Conservation (phyloP, 2,888 invertebrate species). For the Meloe dianella region DNA sequence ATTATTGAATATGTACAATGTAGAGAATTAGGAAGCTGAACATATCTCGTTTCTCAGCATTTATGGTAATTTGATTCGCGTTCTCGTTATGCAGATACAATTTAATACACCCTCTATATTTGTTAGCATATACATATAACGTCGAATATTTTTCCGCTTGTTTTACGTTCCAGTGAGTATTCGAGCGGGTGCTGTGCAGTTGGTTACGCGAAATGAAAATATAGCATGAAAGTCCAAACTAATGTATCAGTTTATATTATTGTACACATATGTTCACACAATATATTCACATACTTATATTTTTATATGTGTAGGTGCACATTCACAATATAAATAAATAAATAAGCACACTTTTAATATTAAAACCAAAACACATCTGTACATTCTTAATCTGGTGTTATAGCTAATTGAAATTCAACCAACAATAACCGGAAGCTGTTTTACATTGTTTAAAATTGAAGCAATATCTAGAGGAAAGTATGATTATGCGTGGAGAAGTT, state of each 20-base stretch:
- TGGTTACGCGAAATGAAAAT: slow-evolving; percentile 40
- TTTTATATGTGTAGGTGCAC: neutral
- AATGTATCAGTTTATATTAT: slow-evolving; percentile 39
- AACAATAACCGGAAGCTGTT: too few relatives aligned
- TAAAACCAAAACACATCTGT: neutral
- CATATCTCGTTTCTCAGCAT: slow-evolving; percentile 16
- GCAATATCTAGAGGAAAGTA: too few relatives aligned
- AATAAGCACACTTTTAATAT: neutral
- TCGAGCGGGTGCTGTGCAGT: slow-evolving; percentile 28
- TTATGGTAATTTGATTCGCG: slow-evolving; percentile 36
- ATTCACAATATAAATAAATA: neutral
- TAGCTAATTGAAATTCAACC: neutral
- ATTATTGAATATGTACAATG: neutral
- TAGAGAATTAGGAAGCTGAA: neutral
- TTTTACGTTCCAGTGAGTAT: slow-evolving; percentile 37
- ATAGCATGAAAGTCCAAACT: slow-evolving; percentile 41
- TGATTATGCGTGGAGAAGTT: too few relatives aligned
- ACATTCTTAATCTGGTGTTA: neutral
- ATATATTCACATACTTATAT: neutral
- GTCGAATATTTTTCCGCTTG: slow-evolving; percentile 43
- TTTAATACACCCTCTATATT: slow-evolving; percentile 38
- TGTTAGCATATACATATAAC: slow-evolving; percentile 32
- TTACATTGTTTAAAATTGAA: too few relatives aligned
- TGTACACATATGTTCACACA: neutral
- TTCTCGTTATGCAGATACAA: slow-evolving; percentile 36